Conservation (phyloP, 2,888 invertebrate species). For the Stenichneumon culpator region DNA sequence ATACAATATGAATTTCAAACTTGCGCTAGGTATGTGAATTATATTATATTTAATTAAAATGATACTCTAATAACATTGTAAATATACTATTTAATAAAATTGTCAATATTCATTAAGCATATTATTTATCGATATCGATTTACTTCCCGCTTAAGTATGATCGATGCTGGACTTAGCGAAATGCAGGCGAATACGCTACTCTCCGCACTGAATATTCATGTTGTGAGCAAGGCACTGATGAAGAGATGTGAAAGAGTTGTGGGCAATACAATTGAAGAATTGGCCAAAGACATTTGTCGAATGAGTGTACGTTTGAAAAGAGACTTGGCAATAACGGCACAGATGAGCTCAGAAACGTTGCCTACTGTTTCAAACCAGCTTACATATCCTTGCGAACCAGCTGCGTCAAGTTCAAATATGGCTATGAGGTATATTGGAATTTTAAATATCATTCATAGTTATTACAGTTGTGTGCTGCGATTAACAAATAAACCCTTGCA, state of each 20-base stretch:
- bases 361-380: neutral
- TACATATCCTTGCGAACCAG: conserved; percentile 8
- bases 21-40: conserved; percentile 18
- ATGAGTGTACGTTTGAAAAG: conserved; percentile 49
- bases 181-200: conserved; percentile 49
- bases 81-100: too few relatives aligned
- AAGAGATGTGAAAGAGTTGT: conserved; percentile 58
- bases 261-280: conserved; percentile 53
- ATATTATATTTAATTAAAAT: too few relatives aligned
- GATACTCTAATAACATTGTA: neutral
- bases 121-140: too few relatives aligned
- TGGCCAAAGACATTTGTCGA: conserved; percentile 56
- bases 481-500: too few relatives aligned
- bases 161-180: conserved; percentile 34
- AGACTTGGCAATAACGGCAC: conserved; percentile 40
- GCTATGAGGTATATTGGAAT: too few relatives aligned
- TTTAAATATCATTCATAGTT: too few relatives aligned
- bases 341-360: neutral
- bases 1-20: conserved; percentile 41
- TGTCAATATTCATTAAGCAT: too few relatives aligned
- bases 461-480: too few relatives aligned
- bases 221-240: conserved; percentile 35
- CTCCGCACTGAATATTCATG: conserved; percentile 57
- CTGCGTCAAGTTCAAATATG: neutral
- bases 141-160: conserved; percentile 25